These are phyloP conservation scores for Dryobotodes eremita DNA, from an alignment of 2,888 invertebrate species.

Conservation along the genomic window DNA sequence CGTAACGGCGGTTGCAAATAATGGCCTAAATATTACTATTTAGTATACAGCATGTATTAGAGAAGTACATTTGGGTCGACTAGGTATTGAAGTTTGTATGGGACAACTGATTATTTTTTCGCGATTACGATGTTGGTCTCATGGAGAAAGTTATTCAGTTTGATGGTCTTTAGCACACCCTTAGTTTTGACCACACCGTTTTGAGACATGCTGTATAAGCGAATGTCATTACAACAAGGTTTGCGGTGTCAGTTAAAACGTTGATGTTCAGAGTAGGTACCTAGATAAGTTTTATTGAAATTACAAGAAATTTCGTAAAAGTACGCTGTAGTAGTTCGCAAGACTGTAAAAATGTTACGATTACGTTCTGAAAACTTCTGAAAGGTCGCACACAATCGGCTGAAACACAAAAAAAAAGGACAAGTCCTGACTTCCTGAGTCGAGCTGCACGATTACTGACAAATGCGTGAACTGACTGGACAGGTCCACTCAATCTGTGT, in stretches of 20 bases:
- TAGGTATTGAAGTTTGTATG: neutral
- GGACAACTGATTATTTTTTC: neutral
- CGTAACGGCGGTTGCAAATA: constrained; percentile 3
- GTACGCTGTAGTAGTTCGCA: neutral
- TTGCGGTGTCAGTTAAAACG: neutral
- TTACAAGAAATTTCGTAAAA: neutral
- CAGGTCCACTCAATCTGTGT: too few relatives aligned
- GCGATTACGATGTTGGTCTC: neutral
- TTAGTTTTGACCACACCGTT: neutral
- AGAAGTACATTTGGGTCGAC: neutral
- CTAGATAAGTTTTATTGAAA: neutral
- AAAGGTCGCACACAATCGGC: neutral
- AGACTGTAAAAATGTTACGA: neutral
- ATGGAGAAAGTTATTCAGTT: neutral
- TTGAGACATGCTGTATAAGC: neutral
- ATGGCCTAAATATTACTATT: neutral
- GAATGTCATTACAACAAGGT: too few relatives aligned
- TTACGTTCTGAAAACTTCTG: neutral
- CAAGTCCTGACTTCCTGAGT: too few relatives aligned
- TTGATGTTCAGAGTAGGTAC: neutral
- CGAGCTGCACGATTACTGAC: too few relatives aligned
- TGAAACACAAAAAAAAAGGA: neutral
- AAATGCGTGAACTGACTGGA: too few relatives aligned
- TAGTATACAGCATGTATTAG: neutral
- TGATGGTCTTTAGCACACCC: neutral